Percentiles rank a stretch among this genome's conserved stretches.
These are phyloP conservation scores for Cyclura pinguis DNA, from an alignment of 2,797 vertebrate genomes.

Conservation along the genomic window DNA sequence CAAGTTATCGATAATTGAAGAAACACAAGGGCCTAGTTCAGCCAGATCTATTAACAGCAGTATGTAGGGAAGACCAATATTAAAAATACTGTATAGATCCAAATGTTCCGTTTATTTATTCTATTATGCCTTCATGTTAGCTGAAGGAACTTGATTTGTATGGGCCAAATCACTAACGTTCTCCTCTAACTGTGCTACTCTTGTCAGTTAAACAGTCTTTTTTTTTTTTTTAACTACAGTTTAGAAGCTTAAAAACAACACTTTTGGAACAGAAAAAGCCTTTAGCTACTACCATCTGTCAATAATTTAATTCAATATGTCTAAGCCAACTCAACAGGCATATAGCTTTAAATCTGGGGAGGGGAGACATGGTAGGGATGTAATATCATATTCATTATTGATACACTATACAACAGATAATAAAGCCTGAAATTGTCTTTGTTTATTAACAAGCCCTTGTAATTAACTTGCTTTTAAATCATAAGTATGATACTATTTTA, in stretches of 20 bases:
- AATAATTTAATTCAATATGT: conserved; percentile 82
- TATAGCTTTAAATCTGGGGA: conserved; percentile 73
- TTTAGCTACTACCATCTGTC: conserved; percentile 77
- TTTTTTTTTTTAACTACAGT: conserved; percentile 59
- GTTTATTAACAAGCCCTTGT: conserved; percentile 88
- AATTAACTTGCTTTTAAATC: conserved; percentile 89
- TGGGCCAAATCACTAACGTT: conserved; percentile 56
- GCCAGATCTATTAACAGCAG: not conserved
- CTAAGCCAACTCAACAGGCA: conserved; percentile 77
- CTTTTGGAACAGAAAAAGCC: conserved; percentile 71
- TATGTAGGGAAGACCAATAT: conserved; percentile 32
- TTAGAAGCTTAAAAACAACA: conserved; percentile 70
- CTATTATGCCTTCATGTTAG: not conserved
- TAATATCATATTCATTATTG: conserved; percentile 78
- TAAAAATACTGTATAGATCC: conserved; percentile 37
- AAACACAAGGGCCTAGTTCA: not conserved
- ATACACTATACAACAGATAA: conserved; percentile 80
- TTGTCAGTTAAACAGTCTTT: conserved; percentile 70
- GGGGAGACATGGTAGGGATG: conserved; percentile 49
- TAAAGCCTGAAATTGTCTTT: conserved; percentile 82
- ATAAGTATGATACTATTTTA: conserved; percentile 90
- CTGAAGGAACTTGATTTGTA: conserved; percentile 29
- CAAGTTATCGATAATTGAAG: not conserved
- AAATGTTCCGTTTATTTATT: conserved; percentile 12
- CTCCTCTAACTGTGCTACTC: conserved; percentile 63